Evolutionary conservation across 2,888 invertebrate species (phyloP).

Genomic region (Plusia festucae): DNA sequence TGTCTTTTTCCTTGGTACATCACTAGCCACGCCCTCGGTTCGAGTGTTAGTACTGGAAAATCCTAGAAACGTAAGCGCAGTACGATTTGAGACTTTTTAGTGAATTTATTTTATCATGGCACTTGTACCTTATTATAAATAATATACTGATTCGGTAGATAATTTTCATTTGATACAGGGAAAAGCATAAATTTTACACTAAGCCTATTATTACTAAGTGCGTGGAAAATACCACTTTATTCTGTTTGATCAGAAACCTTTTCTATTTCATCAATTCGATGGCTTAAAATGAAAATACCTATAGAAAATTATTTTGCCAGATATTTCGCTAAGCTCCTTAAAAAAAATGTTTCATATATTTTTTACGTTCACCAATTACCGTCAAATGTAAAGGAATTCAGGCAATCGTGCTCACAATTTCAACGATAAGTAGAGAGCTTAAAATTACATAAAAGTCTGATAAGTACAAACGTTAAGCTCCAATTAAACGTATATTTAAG

Average conservation of each 20-base stretch:
- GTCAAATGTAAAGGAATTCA: background rate
- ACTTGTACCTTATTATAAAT: background rate
- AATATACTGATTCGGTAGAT: too few species aligned
- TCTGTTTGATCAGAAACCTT: background rate
- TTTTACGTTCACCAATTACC: background rate
- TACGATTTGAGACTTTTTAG: background rate
- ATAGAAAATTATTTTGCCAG: background rate
- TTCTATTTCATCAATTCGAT: background rate
- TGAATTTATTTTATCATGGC: background rate
- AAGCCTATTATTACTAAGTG: background rate
- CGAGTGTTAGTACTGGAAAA: conserved; percentile 22
- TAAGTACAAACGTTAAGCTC: background rate
- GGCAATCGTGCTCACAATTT: conserved; percentile 4
- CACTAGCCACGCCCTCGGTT: conserved; percentile 56
- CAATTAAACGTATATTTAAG: conserved; percentile 1
- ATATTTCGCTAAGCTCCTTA: background rate
- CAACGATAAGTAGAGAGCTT: background rate
- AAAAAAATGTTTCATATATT: background rate
- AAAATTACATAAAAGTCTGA: conserved; percentile 2
- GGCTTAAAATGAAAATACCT: background rate
- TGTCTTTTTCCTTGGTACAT: conserved; percentile 23
- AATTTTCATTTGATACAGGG: background rate
- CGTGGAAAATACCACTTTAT: background rate
- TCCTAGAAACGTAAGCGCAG: conserved; percentile 17
- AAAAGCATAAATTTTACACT: background rate